Conservation (phyloP, 2,888 invertebrate genomes). For the Hydraecia micacea region DNA sequence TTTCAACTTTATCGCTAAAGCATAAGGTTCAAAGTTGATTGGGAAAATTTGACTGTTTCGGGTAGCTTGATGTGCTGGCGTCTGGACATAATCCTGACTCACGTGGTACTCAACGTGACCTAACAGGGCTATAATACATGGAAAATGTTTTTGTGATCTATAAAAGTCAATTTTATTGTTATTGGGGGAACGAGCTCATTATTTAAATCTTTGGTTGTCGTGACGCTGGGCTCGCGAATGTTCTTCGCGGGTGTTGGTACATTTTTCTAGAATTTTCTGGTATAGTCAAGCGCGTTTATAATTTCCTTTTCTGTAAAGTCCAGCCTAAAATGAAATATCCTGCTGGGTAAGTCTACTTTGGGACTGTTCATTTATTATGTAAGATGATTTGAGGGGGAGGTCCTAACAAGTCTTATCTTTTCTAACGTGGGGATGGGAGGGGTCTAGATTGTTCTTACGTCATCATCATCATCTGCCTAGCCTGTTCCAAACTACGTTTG, state of each 20-base stretch:
- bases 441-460: too few species aligned
- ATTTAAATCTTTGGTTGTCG: constrained; percentile 27
- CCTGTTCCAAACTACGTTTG: too few species aligned
- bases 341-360: not conserved
- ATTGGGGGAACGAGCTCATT: constrained; percentile 39
- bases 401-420: too few species aligned
- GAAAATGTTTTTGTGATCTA: constrained; percentile 36
- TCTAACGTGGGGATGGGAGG: too few species aligned
- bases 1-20: too few species aligned
- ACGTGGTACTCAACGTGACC: constrained; percentile 74
- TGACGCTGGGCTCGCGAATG: not conserved
- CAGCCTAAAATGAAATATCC: not conserved
- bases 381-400: too few species aligned
- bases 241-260: not conserved
- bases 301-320: not conserved
- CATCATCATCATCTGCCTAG: too few species aligned
- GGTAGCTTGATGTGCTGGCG: too few species aligned
- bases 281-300: not conserved
- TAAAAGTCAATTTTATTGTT: constrained; percentile 56
- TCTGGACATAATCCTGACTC: constrained; percentile 73
- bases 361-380: too few species aligned
- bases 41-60: too few species aligned
- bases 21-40: too few species aligned
- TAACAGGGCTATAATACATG: constrained; percentile 34
- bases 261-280: too few species aligned